A percentile compares a stretch with the other conserved stretches of the same genome.
These are phyloP conservation scores for Ectropis grisescens DNA, from an alignment of 1,140 invertebrate genomes.

Conservation along the genomic window DNA sequence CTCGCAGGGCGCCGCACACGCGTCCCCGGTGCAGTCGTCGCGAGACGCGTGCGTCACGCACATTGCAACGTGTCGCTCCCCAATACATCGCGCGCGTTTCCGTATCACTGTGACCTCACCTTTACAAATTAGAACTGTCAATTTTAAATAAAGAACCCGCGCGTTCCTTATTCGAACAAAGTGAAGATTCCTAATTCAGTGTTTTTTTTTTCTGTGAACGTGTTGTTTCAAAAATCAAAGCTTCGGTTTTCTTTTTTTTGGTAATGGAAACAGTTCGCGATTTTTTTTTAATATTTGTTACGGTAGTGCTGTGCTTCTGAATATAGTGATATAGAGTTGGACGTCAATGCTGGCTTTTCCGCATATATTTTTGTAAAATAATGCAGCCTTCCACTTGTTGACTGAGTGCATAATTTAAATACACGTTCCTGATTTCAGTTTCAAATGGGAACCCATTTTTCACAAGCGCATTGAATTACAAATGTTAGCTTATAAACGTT, in stretches of 20 bases:
- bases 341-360: too few relatives aligned
- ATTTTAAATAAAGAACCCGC: slow-evolving; percentile 9
- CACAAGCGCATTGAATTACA: slow-evolving; percentile 60
- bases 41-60: slow-evolving; percentile 47
- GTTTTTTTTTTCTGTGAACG: slow-evolving; percentile 1
- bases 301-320: too few relatives aligned
- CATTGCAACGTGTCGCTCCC: slow-evolving; percentile 22
- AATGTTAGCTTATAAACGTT: slow-evolving; percentile 59
- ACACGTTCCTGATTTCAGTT: slow-evolving; percentile 35
- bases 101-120: slow-evolving; percentile 14
- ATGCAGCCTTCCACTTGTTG: slow-evolving; percentile 42
- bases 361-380: too few relatives aligned
- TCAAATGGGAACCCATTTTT: slow-evolving; percentile 51
- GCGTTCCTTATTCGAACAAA: slow-evolving; percentile 14
- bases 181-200: slow-evolving; percentile 5
- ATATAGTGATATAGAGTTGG: too few relatives aligned
- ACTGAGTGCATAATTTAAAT: slow-evolving; percentile 39
- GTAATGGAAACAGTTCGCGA: too few relatives aligned
- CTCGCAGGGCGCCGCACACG: slow-evolving; percentile 37
- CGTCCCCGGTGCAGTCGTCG: slow-evolving; percentile 35
- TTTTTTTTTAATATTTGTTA: too few relatives aligned
- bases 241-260: too few relatives aligned
- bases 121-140: slow-evolving; percentile 6
- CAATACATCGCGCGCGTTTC: slow-evolving; percentile 9
- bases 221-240: too few relatives aligned